Evolutionary conservation across 2,888 invertebrate genomes (phyloP).

Genomic region (Drosophila paracracens): DNA sequence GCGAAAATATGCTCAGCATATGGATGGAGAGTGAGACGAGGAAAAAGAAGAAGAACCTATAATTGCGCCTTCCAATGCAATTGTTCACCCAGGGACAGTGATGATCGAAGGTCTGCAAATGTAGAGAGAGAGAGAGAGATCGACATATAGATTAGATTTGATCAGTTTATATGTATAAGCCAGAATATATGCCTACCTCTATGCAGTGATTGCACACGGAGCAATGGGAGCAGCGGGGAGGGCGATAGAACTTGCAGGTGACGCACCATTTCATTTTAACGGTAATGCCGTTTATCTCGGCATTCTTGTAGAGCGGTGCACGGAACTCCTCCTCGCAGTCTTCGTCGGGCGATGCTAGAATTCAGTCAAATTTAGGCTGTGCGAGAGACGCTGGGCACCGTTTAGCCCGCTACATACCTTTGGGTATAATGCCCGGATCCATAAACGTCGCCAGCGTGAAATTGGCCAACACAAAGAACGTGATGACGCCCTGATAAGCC

Average conservation of each 20-base stretch:
- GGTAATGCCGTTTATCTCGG: conserved; percentile 99
- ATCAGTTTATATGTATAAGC: background rate
- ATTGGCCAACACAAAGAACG: conserved; percentile 99
- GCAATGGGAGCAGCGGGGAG: conserved; percentile 99
- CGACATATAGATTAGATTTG: background rate
- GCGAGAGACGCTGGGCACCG: conserved; percentile 43
- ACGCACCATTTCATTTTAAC: conserved; percentile 99
- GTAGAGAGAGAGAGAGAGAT: background rate
- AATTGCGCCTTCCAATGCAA: conserved; percentile 98
- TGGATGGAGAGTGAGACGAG: conserved; percentile 97
- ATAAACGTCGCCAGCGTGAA: conserved; percentile 99
- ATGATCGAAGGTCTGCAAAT: conserved; percentile 97
- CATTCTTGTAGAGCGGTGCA: conserved; percentile 97
- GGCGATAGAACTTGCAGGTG: conserved; percentile 99
- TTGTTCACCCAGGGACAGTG: conserved; percentile 99
- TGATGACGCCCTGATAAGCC: conserved; percentile 96
- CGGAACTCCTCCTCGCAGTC: conserved; percentile 98
- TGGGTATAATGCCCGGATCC: conserved; percentile 99
- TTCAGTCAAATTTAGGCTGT: conserved; percentile 75
- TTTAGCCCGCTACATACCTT: conserved; percentile 88
- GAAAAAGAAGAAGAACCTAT: conserved; percentile 99
- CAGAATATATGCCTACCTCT: conserved; percentile 88
- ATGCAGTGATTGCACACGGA: conserved; percentile 99
- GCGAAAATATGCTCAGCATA: conserved; percentile 98
- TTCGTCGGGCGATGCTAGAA: conserved; percentile 96